phyloP scores from a whole-genome alignment of 2,888 invertebrate species.

The Leucophenga maculata region DNA sequence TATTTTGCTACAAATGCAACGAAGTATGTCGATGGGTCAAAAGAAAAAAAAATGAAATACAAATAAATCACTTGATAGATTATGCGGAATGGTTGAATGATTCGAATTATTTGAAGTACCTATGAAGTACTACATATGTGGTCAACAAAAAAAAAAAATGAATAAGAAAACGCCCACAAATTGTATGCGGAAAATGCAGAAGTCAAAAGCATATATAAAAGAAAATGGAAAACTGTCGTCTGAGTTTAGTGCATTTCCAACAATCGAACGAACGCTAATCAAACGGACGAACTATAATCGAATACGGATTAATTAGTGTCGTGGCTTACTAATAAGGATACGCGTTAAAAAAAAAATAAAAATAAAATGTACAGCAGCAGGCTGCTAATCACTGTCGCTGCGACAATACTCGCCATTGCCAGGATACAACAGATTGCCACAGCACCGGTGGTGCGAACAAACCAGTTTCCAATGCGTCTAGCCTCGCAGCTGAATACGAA shows the following conservation, averaged over 20 bases:
- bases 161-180: slow-evolving; percentile 16
- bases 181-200: slow-evolving; percentile 1
- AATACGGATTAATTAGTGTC: not conserved
- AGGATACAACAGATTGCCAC: slow-evolving; percentile 39
- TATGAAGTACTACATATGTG: too few relatives aligned
- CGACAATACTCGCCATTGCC: slow-evolving; percentile 9
- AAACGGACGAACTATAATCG: not conserved
- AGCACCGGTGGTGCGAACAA: slow-evolving; percentile 30
- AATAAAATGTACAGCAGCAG: not conserved
- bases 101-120: not conserved
- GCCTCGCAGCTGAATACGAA: slow-evolving; percentile 58
- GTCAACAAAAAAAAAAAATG: not conserved
- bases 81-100: not conserved
- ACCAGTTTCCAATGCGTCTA: slow-evolving; percentile 14
- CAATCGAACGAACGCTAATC: not conserved
- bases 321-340: not conserved
- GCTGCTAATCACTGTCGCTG: not conserved
- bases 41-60: not conserved
- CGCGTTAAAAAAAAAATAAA: not conserved
- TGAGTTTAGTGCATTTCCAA: slow-evolving; percentile 19
- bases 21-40: slow-evolving; percentile 14
- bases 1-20: not conserved
- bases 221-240: not conserved
- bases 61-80: not conserved
- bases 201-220: slow-evolving; percentile 15